These are phyloP conservation scores for Phalacrocorax pelagicus DNA, from an alignment of 2,113 vertebrate genomes.

Conservation along the genomic window DNA sequence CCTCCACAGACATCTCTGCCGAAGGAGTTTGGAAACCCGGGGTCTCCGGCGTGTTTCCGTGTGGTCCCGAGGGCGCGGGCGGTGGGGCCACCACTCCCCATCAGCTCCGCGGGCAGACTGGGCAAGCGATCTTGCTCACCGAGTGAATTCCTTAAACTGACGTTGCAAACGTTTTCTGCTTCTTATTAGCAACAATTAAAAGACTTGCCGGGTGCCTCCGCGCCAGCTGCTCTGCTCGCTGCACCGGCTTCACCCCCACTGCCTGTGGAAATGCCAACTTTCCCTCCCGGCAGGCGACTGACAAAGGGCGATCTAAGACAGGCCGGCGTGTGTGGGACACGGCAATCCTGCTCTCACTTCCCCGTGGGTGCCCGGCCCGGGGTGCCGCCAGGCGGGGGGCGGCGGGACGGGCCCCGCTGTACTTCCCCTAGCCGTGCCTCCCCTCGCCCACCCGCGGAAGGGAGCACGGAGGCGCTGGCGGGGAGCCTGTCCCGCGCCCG, in stretches of 20 bases:
- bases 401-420: too few species aligned
- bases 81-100: rapidly evolving
- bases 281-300: neutral
- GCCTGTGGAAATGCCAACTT: rapidly evolving
- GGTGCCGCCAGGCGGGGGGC: too few species aligned
- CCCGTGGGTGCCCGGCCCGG: too few species aligned
- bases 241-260: rapidly evolving
- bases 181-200: too few species aligned
- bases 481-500: too few species aligned
- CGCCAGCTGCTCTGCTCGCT: neutral
- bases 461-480: too few species aligned
- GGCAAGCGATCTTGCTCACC: rapidly evolving
- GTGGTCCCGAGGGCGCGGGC: rapidly evolving
- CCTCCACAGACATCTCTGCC: too few species aligned
- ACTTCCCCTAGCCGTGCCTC: too few species aligned
- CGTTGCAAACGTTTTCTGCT: neutral
- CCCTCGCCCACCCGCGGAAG: too few species aligned
- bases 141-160: neutral
- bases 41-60: rapidly evolving
- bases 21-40: neutral
- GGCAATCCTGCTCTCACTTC: too few species aligned
- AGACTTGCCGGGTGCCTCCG: too few species aligned
- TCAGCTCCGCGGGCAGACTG: neutral
- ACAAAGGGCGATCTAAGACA: rapidly evolving
- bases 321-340: neutral